These are phyloP conservation scores for Mechanitis messenoides DNA, from an alignment of 2,888 invertebrate genomes.

Conservation along the genomic window DNA sequence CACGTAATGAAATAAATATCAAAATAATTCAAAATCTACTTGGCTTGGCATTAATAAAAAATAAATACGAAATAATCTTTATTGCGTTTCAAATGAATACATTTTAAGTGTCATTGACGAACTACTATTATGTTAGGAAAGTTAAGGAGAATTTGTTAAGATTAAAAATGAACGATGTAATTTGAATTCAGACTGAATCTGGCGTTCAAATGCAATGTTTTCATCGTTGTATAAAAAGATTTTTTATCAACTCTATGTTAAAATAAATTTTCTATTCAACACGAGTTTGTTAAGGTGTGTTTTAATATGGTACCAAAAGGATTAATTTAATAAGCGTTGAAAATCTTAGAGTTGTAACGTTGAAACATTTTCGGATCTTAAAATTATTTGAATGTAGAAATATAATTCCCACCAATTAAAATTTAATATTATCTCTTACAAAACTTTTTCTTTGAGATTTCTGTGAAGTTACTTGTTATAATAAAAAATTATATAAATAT, in stretches of 20 bases:
- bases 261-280: conserved; percentile 12
- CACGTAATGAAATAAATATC: no score
- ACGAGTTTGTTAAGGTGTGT: neutral
- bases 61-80: no score
- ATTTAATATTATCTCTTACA: no score
- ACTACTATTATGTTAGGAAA: conserved; percentile 9
- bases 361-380: neutral
- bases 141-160: conserved; percentile 22
- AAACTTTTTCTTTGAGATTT: no score
- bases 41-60: no score
- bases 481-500: no score
- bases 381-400: conserved; percentile 1
- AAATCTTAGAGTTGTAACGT: neutral
- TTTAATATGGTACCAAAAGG: neutral
- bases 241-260: conserved; percentile 9
- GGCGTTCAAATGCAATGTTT: conserved; percentile 10
- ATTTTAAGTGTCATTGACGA: no score
- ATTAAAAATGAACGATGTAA: conserved; percentile 16
- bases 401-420: neutral
- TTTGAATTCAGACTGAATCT: conserved; percentile 16
- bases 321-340: neutral
- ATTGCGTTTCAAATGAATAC: no score
- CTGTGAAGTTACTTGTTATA: no score
- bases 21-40: no score
- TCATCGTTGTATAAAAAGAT: conserved; percentile 12